Base-by-base conservation (phyloP, 2,888 invertebrate genomes). In the Epirrhoe tristata region DNA sequence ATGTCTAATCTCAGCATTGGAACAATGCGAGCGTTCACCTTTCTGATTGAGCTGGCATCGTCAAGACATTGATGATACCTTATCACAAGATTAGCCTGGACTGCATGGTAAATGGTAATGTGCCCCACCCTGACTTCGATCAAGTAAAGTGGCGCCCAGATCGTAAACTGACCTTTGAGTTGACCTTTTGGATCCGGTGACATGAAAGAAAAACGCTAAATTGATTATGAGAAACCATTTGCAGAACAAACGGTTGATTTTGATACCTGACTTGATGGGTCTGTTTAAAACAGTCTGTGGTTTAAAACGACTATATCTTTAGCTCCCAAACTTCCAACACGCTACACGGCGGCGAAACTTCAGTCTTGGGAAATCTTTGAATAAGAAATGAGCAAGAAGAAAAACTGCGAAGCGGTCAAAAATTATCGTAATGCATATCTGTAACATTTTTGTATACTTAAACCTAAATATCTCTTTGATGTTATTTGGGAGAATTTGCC, bases 111-210 rank as follows among this genome's bases (percentile, higher is more conserved):
- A 61, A 66, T 66, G 70, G 62, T 64, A 64, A 61, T 59, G 55
- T 58, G 63, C 76, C 79, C 48, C 79, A 60, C 79, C 79, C 62
- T 65, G 50, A 34, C 48, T 52, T 70, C 48, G 64, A 69, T 69
- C 63, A 53, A 51, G 55, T 69, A 74, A 74, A 71, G 75, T 69
- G 71, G 70, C 76, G 72, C 75, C 77, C 69, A 78, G 74, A 79
- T 77, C 77, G 74, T 58, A 52, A 76, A 71, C 65, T 62, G 66
- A 71, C 68, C 58, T 74, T 74, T 76, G 7, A 58, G 6, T 4
- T 57, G 52, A 53, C 54, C 66, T 43, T 51, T 67, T 53, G 14
- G 39, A 50, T 51, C 39, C 16, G n/a, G 10, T 48, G 52, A 31
- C 12, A 31, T 31, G 17, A 17, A 50, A 48, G 34, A 50, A 48